Conservation (phyloP, 2,888 invertebrate species). For the Lordiphosa andalusiaca region DNA sequence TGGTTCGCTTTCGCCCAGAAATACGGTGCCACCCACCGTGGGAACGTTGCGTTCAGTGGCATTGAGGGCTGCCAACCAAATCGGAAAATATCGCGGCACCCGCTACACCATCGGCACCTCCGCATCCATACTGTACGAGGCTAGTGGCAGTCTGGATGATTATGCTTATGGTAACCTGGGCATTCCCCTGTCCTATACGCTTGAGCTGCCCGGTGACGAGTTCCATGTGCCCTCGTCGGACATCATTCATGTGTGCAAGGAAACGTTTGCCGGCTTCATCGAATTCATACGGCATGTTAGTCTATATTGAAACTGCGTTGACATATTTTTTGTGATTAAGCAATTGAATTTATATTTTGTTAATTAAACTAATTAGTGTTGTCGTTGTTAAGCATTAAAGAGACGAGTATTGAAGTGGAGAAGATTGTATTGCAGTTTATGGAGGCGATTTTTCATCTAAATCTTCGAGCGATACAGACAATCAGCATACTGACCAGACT, state of each 20-base stretch:
- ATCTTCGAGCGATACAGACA: too few relatives aligned
- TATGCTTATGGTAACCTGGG: constrained; percentile 83
- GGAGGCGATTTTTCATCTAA: too few relatives aligned
- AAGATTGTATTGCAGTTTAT: neutral
- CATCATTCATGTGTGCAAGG: constrained; percentile 79
- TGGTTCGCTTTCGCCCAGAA: constrained; percentile 45
- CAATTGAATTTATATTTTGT: constrained; percentile 73
- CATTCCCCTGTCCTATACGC: constrained; percentile 84
- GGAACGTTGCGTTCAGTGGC: constrained; percentile 77
- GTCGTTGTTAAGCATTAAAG: constrained; percentile 64
- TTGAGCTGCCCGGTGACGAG: constrained; percentile 84
- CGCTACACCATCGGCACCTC: constrained; percentile 82
- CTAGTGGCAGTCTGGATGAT: constrained; percentile 85
- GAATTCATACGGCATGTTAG: constrained; percentile 79
- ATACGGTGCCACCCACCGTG: constrained; percentile 75
- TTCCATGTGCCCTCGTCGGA: constrained; percentile 78
- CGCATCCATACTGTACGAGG: constrained; percentile 82
- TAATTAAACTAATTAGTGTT: constrained; percentile 68
- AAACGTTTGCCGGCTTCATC: constrained; percentile 79
- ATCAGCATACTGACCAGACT: too few relatives aligned
- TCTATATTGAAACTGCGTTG: constrained; percentile 63
- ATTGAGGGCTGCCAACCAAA: constrained; percentile 77
- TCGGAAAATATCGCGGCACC: constrained; percentile 78
- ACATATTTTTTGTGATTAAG: constrained; percentile 36
- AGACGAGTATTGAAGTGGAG: constrained; percentile 21